These are phyloP conservation scores for Luidia sarsii DNA, from an alignment of 53 echinoderm and acorn worm species.

Conservation along the genomic window DNA sequence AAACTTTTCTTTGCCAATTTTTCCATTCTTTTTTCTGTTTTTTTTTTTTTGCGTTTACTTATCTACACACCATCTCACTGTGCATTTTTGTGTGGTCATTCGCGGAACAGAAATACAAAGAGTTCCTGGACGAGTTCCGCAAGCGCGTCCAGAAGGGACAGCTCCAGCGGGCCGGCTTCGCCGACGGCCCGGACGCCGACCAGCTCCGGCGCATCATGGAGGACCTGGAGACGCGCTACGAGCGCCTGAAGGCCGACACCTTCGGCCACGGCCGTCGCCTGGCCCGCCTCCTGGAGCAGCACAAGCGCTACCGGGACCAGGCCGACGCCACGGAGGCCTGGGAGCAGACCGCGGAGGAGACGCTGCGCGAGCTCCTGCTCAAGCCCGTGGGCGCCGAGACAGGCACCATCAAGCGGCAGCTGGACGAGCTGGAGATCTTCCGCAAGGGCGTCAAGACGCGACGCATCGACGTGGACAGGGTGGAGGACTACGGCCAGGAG, in stretches of 20 bases:
- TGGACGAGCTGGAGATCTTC: conserved; percentile 84
- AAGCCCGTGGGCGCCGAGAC: conserved; percentile 92
- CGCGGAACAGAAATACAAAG: conserved; percentile 82
- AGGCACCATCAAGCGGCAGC: conserved; percentile 79
- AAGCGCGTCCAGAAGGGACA: conserved; percentile 67
- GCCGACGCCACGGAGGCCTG: conserved; percentile 65
- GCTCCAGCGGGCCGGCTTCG: conserved; percentile 77
- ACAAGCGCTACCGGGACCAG: conserved; percentile 64
- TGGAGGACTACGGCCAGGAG: conserved; percentile 66
- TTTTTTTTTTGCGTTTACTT: no score
- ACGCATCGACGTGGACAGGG: conserved; percentile 79
- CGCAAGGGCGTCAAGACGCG: conserved; percentile 82
- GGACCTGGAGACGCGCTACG: conserved; percentile 80
- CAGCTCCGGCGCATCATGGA: conserved; percentile 54
- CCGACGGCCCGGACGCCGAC: conserved; percentile 68
- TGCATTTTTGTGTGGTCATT: no score
- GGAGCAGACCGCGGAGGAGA: conserved; percentile 53
- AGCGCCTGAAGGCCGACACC: conserved; percentile 73
- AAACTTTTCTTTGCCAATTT: no score
- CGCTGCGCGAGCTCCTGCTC: conserved; percentile 56
- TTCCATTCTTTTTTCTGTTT: no score
- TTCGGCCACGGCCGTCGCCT: conserved; percentile 75
- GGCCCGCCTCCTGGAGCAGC: conserved; percentile 70
- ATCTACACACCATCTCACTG: no score
- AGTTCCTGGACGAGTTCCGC: conserved; percentile 79